Conservation (phyloP, 1,140 invertebrate species). For the Macrotrachela quadricornifera region DNA sequence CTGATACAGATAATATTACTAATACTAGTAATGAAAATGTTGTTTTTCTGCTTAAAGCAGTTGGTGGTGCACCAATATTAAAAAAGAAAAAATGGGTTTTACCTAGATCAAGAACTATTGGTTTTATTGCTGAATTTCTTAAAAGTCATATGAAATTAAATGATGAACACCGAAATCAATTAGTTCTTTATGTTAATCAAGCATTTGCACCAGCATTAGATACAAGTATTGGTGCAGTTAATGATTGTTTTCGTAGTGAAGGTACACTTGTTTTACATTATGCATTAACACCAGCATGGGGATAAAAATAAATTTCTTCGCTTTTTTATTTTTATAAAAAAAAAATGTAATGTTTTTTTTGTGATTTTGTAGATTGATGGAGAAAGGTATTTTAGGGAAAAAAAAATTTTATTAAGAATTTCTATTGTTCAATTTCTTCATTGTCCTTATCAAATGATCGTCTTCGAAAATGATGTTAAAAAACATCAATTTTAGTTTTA, state of each 20-base stretch:
- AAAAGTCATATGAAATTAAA: conserved; percentile 47
- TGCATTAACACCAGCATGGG: conserved; percentile 5
- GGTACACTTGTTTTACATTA: conserved; percentile 3
- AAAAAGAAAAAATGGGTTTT: conserved; percentile 85
- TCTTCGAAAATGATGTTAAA: too few species aligned
- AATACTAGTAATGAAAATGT: conserved; percentile 35
- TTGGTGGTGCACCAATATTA: conserved; percentile 86
- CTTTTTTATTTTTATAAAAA: too few species aligned
- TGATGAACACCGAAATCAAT: neutral
- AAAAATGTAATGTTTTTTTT: too few species aligned
- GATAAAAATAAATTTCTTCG: neutral
- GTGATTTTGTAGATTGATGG: too few species aligned
- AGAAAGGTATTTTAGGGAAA: too few species aligned
- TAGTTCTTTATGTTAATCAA: conserved; percentile 10
- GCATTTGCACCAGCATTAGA: conserved; percentile 6
- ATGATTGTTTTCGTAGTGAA: conserved; percentile 5
- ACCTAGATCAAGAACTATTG: conserved; percentile 60
- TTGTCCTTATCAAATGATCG: too few species aligned
- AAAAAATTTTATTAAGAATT: too few species aligned
- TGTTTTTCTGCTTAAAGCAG: conserved; percentile 72
- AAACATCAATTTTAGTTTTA: too few species aligned
- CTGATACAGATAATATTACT: too few species aligned
- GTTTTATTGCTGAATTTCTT: conserved; percentile 66
- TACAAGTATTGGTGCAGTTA: neutral
- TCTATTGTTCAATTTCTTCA: too few species aligned